Base-by-base conservation (phyloP, 2,888 invertebrate genomes). In the Aphodius granarius region DNA sequence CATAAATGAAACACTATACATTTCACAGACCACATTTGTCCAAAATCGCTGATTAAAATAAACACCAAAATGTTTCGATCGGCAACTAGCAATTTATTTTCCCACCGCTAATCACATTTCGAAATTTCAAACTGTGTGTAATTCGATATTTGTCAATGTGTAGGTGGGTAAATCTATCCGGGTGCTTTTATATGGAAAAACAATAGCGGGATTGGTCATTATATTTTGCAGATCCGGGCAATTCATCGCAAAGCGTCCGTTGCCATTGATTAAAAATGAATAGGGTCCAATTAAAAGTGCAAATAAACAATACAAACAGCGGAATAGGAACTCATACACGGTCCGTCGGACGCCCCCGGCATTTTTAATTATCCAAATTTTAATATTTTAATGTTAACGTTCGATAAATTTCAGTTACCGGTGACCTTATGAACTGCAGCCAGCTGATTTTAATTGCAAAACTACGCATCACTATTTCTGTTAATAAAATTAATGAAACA, bases 191-290 rank as follows among this genome's bases (percentile, higher is more conserved):
- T 68, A 20, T 20, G 18, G 20, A n/a, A 22, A 22, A 21, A 68
- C 68, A 75, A 75, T 68, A 63, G 73, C 71, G 66, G 76, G 75
- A 78, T 78, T 79, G 79, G 78, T 75, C 76, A 74, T 76, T 77
- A 77, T 78, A 78, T 74, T 79, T 78, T 72, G 79, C 78, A 77
- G 78, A 79, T 79, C 79, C 79, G 78, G 79, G 78, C 78, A 79
- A 79, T 79, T 79, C 79, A 79, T 78, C 21, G 20, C 43, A 43
- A 43, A 43, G 9, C 43, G 43, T 43, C 43, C 43, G 43, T 43
- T 43, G 43, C 43, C 43, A 43, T 43, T 43, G 43, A 43, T 43
- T 43, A 43, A 43, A 43, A 43, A 43, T 43, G 43, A 43, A 43
- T 43, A 43, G 43, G 43, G 43, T 43, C 43, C 43, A 43, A 43